A percentile compares a stretch with the other conserved stretches of the same genome.
Evolutionary conservation across 1,140 invertebrate species (phyloP).

Genomic region (Argopecten irradians): DNA sequence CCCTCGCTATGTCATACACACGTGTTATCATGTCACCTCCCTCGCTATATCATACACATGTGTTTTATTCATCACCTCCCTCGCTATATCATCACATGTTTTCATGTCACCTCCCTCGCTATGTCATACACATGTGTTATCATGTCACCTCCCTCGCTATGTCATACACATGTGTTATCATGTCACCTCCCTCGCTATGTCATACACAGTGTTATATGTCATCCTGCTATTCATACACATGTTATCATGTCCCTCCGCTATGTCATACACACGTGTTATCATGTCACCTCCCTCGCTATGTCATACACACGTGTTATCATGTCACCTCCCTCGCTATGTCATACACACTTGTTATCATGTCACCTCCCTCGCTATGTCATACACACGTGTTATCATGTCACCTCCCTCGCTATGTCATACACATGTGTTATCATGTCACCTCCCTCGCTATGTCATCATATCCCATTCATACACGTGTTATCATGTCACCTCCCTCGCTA

Average conservation of each 20-base stretch:
- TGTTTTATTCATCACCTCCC: background rate
- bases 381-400: too few species aligned
- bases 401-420: too few species aligned
- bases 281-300: background rate
- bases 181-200: background rate
- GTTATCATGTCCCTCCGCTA: too few species aligned
- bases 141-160: background rate
- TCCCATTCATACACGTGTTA: too few species aligned
- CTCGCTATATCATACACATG: background rate
- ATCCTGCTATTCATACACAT: background rate
- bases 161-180: background rate
- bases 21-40: background rate
- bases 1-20: background rate
- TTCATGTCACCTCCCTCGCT: background rate
- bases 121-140: background rate
- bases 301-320: background rate
- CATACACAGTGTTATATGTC: background rate
- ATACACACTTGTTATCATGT: too few species aligned
- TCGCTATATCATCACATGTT: background rate
- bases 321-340: too few species aligned
- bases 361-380: too few species aligned
- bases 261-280: background rate
- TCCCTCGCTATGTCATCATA: too few species aligned
- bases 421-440: too few species aligned
- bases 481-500: too few species aligned